Evolutionary conservation across 2,797 vertebrate species (phyloP), one percentile per base, ranked within the genome.

Genomic region (Ciconia nigra): DNA sequence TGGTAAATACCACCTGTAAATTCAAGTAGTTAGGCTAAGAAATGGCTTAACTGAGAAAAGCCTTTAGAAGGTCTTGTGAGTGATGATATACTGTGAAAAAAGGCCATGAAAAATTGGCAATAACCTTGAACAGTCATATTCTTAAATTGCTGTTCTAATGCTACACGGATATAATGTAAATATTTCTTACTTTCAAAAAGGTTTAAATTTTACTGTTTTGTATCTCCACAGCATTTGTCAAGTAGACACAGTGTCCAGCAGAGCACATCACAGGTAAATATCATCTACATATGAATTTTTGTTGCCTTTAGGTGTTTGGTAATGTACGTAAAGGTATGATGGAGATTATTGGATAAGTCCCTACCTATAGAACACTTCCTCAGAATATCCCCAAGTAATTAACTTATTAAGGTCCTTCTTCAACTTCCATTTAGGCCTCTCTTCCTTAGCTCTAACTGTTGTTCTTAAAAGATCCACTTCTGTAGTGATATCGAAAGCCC

Each of bases 241-340:
- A 99, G 99, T 98, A 98, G 99, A 96, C 99, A 99, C 98, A 99
- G 99, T 95, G 99, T 99, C 95, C 99, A 99, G 98, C 99, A 99
- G 98, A 99, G 99, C 98, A 99, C 99, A 71, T 99, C 99, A 87
- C 99, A 99, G 99, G 99, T 99, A 99, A 95, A 49, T 46, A 70
- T 71, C 20, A 46, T 29, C 15, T 20, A 16, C 33, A 2, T 87
- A 54, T 21, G 33, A 46, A 24, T 62, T 84, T 59, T 21, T 74
- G 13, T 76, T 89, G 35, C 90, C 59, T 81, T 89, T 74, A 80
- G 89, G n/a, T 74, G n/a, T 49, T 31, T 81, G 26, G 46, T 59
- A 81, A 46, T 47, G 12, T 57, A 21, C 33, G 4, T 77, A 35
- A 67, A 70, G 28, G 41, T 88, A 9, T 70, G 44, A 42, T 69